These are phyloP conservation scores for Cheilosia variabilis DNA, from an alignment of 2,888 invertebrate species.

Conservation along the genomic window DNA sequence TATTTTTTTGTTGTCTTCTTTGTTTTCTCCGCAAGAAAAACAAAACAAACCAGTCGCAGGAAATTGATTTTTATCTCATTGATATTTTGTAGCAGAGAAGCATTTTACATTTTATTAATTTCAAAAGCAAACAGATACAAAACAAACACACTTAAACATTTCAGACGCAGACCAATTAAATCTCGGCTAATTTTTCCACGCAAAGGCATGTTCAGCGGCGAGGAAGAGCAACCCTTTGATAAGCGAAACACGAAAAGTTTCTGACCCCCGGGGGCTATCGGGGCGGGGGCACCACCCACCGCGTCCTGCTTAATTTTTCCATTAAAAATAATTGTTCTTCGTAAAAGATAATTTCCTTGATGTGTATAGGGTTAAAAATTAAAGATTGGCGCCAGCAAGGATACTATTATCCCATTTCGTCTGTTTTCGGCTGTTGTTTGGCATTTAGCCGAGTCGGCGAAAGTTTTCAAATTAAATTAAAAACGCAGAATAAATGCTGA, in stretches of 20 bases:
- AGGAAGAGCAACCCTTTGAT: conserved; percentile 40
- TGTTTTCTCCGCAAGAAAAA: conserved; percentile 32
- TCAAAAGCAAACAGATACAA: conserved; percentile 69
- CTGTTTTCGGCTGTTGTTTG: conserved; percentile 62
- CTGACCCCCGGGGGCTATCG: conserved; percentile 47
- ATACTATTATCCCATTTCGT: conserved; percentile 72
- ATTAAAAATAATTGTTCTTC: conserved; percentile 76
- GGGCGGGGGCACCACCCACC: background rate
- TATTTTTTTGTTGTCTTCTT: conserved; percentile 3
- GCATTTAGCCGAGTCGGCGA: conserved; percentile 69
- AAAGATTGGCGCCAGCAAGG: conserved; percentile 71
- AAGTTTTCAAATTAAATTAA: conserved; percentile 74
- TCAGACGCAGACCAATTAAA: conserved; percentile 73
- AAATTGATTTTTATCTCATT: conserved; percentile 74
- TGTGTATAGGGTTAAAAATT: conserved; percentile 69
- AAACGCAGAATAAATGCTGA: conserved; percentile 67
- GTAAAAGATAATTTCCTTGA: conserved; percentile 75
- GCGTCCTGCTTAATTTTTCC: conserved; percentile 65
- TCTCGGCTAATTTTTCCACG: conserved; percentile 68
- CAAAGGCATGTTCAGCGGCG: conserved; percentile 15
- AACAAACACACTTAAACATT: conserved; percentile 57
- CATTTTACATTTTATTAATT: conserved; percentile 69
- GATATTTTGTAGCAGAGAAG: conserved; percentile 14
- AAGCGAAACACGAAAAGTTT: conserved; percentile 52
- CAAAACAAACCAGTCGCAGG: conserved; percentile 46